phyloP scores from a whole-genome alignment of 2,797 vertebrate species.

The Microcaecilia unicolor region DNA sequence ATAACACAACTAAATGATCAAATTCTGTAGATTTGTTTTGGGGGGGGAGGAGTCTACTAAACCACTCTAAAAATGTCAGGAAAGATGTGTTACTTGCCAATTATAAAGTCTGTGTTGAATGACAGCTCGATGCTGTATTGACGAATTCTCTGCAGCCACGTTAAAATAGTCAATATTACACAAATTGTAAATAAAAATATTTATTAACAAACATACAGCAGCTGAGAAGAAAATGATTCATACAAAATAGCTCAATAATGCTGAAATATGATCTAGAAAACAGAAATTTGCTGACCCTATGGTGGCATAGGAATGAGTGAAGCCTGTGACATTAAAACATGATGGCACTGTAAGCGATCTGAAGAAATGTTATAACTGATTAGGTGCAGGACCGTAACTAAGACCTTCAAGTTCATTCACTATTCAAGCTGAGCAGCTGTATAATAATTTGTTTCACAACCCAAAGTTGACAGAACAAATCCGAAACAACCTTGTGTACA shows the following conservation, averaged over 20 bases:
- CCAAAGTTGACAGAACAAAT: conserved; percentile 74
- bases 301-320: no score
- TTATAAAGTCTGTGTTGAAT: no score
- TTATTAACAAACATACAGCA: not conserved
- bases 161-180: not conserved
- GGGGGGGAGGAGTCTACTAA: no score
- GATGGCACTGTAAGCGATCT: not conserved
- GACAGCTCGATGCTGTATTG: no score
- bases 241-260: not conserved
- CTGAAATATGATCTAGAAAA: not conserved
- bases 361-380: not conserved
- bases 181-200: not conserved
- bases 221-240: not conserved
- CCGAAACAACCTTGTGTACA: conserved; percentile 62
- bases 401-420: conserved; percentile 42
- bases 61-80: no score
- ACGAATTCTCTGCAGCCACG: no score
- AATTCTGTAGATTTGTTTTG: no score
- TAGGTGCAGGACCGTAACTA: conserved; percentile 14
- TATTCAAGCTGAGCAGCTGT: conserved; percentile 54
- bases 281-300: not conserved
- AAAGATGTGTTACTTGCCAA: no score
- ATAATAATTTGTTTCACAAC: conserved; percentile 71
- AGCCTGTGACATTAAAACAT: not conserved
- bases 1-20: no score